Conservation (phyloP, 2,888 invertebrate species). For the Disparrhopalites patrizii region DNA sequence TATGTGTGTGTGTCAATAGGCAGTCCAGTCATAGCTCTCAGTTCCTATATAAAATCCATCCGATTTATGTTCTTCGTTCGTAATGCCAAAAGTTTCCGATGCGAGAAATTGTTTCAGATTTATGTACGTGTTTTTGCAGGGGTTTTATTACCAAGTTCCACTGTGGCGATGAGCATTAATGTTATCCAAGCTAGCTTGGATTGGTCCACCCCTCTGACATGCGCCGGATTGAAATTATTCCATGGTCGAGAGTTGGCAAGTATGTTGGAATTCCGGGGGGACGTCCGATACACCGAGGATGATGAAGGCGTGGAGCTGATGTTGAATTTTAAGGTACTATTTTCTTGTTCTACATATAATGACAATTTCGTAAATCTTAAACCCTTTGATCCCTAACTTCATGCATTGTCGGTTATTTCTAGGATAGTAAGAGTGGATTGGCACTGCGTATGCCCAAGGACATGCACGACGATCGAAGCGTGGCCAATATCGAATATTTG, state of each 20-base stretch:
- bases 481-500: constrained; percentile 18
- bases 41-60: too few relatives aligned
- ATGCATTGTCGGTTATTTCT: neutral
- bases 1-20: too few relatives aligned
- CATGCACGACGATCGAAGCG: neutral
- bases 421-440: constrained; percentile 15
- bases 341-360: neutral
- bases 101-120: too few relatives aligned
- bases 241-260: neutral
- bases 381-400: neutral
- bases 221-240: constrained; percentile 1
- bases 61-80: too few relatives aligned
- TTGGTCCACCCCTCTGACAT: neutral
- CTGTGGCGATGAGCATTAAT: constrained; percentile 4
- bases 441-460: constrained; percentile 16
- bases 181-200: neutral
- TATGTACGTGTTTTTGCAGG: constrained; percentile 5
- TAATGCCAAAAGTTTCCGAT: too few relatives aligned
- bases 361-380: neutral
- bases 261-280: constrained; percentile 10
- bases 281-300: neutral
- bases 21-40: too few relatives aligned
- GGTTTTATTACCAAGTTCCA: constrained; percentile 9
- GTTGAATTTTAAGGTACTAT: constrained; percentile 3
- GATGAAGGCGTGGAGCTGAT: neutral